Conservation (phyloP, 2,113 vertebrate genomes). For the Alectura lathami region DNA sequence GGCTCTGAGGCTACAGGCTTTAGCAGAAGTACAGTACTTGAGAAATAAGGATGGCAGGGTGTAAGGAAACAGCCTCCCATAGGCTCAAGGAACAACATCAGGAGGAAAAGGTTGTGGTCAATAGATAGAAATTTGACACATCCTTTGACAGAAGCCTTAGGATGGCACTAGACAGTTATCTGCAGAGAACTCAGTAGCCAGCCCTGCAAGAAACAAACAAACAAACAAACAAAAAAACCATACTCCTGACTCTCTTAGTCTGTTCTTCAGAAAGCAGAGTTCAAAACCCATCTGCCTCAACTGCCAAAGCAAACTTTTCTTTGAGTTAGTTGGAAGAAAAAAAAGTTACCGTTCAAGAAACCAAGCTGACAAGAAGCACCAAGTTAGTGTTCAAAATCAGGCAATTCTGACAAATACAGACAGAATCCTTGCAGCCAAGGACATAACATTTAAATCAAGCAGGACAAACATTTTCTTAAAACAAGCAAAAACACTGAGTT, state of each 20-base stretch:
- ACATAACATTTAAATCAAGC: rapidly evolving
- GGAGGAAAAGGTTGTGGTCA: neutral
- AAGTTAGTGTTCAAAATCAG: neutral
- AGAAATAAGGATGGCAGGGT: neutral
- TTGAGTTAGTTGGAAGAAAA: neutral
- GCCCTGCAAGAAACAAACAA: neutral
- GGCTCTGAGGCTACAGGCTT: neutral
- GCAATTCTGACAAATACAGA: neutral
- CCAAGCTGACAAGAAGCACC: neutral
- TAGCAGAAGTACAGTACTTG: neutral
- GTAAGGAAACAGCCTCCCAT: neutral
- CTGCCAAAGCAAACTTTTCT: neutral
- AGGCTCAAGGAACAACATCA: neutral
- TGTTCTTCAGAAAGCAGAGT: neutral
- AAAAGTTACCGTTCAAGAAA: neutral
- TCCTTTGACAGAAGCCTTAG: neutral
- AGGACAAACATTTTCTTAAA: neutral
- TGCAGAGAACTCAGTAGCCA: neutral
- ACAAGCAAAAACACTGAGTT: neutral
- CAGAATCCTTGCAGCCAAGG: neutral
- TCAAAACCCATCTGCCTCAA: neutral
- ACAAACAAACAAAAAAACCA: neutral
- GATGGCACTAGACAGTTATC: neutral
- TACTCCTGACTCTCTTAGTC: neutral
- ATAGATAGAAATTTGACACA: neutral